phyloP scores from a whole-genome alignment of 2,888 invertebrate species.

The Chymomyza procnemis region DNA sequence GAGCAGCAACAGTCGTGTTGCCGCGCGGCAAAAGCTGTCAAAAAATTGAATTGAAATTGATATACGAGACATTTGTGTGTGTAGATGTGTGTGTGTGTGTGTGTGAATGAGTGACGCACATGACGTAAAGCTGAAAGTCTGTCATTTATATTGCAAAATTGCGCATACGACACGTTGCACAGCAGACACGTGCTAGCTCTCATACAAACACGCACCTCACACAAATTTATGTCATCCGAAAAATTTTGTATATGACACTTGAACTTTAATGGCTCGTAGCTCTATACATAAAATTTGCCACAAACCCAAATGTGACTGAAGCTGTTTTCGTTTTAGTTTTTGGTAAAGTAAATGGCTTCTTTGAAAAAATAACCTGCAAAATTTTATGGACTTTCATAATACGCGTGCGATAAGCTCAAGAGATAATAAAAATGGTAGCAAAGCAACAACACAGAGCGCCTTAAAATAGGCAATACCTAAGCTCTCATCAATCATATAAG shows the following conservation, averaged over 20 bases:
- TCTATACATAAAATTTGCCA: constrained; percentile 55
- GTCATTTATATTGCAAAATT: constrained; percentile 65
- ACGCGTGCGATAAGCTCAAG: constrained; percentile 24
- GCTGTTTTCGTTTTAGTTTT: constrained; percentile 27
- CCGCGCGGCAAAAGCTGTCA: constrained; percentile 46
- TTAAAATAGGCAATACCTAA: constrained; percentile 43
- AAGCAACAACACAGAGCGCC: constrained; percentile 37
- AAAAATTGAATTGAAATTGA: constrained; percentile 68
- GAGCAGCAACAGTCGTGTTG: constrained; percentile 8
- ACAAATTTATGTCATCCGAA: constrained; percentile 69
- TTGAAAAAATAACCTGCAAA: constrained; percentile 46
- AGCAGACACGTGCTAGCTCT: neutral
- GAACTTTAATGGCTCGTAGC: constrained; percentile 60
- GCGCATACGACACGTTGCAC: constrained; percentile 62
- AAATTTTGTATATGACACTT: constrained; percentile 68
- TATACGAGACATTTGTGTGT: constrained; percentile 51
- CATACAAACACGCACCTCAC: constrained; percentile 33
- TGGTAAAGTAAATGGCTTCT: constrained; percentile 33
- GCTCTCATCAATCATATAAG: constrained; percentile 57
- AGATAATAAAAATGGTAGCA: constrained; percentile 57
- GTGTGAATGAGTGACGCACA: constrained; percentile 11
- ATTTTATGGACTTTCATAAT: neutral
- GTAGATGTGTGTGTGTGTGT: constrained; percentile 6
- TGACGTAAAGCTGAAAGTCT: constrained; percentile 60
- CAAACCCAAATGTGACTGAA: neutral